Conservation (phyloP, 2,888 invertebrate species). For the Onchidella celtica region DNA sequence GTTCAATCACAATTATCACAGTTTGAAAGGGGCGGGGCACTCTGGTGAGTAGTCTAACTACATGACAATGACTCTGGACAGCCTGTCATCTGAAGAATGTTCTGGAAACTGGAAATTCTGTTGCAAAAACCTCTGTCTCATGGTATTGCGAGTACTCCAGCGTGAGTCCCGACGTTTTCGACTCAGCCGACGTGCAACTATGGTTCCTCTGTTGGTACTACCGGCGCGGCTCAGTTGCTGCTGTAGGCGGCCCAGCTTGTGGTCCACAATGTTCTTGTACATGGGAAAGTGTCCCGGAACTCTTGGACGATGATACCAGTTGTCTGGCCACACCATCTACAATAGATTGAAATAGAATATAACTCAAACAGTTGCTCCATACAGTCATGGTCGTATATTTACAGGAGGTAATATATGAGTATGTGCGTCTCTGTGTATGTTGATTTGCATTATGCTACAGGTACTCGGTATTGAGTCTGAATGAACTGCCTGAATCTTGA, state of each 20-base stretch:
- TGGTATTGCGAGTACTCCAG: slow-evolving; percentile 35
- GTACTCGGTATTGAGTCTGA: too few relatives aligned
- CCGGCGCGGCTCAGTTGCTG: slow-evolving; percentile 64
- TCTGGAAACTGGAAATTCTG: slow-evolving; percentile 23
- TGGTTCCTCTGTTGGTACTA: neutral
- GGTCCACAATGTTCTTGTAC: slow-evolving; percentile 72
- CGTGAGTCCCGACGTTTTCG: slow-evolving; percentile 7
- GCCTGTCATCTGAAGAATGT: slow-evolving; percentile 1
- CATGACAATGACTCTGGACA: slow-evolving; percentile 1
- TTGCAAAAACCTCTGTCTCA: slow-evolving; percentile 48
- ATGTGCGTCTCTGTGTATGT: too few relatives aligned
- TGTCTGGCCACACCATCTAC: slow-evolving; percentile 48
- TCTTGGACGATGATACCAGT: slow-evolving; percentile 54
- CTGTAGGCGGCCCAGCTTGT: slow-evolving; percentile 68
- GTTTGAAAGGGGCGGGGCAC: too few relatives aligned
- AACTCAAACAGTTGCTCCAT: too few relatives aligned
- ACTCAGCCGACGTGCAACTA: neutral
- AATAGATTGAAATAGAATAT: slow-evolving; percentile 27
- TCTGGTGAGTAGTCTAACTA: too few relatives aligned
- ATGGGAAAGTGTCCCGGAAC: slow-evolving; percentile 61
- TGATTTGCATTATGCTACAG: too few relatives aligned
- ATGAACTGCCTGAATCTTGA: too few relatives aligned
- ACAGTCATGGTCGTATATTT: too few relatives aligned
- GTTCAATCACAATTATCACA: too few relatives aligned
- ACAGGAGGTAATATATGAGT: too few relatives aligned